phyloP scores from a whole-genome alignment of 1,140 invertebrate species.

The Macrotrachela quadricornifera region DNA sequence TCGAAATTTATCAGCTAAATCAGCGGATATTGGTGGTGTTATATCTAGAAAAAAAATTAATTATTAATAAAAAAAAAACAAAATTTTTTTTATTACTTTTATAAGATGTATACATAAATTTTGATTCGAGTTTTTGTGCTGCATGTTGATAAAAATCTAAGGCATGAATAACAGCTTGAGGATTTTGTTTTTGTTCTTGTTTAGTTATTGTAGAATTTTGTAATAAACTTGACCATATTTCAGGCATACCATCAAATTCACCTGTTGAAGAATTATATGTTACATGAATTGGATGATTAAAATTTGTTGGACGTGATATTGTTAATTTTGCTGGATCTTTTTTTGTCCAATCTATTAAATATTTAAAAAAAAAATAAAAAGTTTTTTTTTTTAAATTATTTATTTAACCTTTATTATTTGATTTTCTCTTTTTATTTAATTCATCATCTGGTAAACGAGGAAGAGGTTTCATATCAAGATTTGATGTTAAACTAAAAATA shows the following conservation, averaged over 20 bases:
- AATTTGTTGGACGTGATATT: constrained; percentile 94
- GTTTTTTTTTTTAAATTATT: background rate
- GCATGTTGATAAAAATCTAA: constrained; percentile 29
- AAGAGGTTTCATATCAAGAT: background rate
- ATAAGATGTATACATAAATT: constrained; percentile 8
- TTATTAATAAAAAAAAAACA: background rate
- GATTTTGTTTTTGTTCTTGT: constrained; percentile 95
- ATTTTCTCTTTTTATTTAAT: constrained; percentile 5
- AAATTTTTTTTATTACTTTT: background rate
- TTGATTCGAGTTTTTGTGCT: background rate
- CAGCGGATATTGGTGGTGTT: background rate
- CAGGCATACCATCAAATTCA: constrained; percentile 88
- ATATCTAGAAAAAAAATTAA: background rate
- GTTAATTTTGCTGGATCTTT: constrained; percentile 60
- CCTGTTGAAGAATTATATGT: constrained; percentile 90
- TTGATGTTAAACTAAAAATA: background rate
- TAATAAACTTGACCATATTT: constrained; percentile 78
- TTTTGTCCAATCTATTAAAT: too few relatives aligned
- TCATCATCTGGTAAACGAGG: background rate
- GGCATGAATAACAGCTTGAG: constrained; percentile 91
- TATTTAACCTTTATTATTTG: constrained; percentile 4
- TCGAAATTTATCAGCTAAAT: background rate
- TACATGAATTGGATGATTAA: constrained; percentile 74
- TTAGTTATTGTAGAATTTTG: constrained; percentile 94
- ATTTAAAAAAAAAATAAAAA: too few relatives aligned